Evolutionary conservation across 1,140 invertebrate genomes (phyloP), one percentile per base, ranked within the genome.

Genomic region (Hirudo medicinalis): DNA sequence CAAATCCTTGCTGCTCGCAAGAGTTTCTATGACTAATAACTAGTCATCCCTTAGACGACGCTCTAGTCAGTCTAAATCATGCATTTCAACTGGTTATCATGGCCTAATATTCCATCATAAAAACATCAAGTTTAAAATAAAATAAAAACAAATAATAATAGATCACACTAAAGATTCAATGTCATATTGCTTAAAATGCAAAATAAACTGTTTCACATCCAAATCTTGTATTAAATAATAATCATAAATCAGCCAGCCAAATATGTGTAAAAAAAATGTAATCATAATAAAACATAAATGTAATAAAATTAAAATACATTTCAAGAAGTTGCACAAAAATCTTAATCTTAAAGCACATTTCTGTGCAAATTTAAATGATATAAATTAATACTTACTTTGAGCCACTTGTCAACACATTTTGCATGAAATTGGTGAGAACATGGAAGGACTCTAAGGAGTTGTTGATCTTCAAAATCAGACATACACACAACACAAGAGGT

Each of bases 341-440:
- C 43, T 49, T 49, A 49, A 49, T 36, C 20, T 29, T 4, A 63
- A 15, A 36, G 32, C 29, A 8, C n/a, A 67, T n/a, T n/a, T n/a
- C n/a, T n/a, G n/a, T n/a, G n/a, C n/a, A n/a, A n/a, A n/a, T n/a
- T n/a, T n/a, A n/a, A n/a, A 32, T 29, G 17, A 19, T 19, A 68
- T 27, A 5, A 22, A 29, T 8, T 8, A 9, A 29, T 19, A 85
- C 88, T 86, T 85, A 95, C 92, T 87, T 93, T 88, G 25, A 96
- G 87, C 93, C 93, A 97, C 84, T 96, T 95, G 83, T 97, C 92
- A 75, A 97, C 91, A 83, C 93, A 97, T 82, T 93, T 94, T 71
- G 91, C 89, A 83, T 97, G 93, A 82, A 95, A 97, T 82, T 95
- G 92, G 81, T 97, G 93, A 74, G 89, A 89, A 80, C 93, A 97